Evolutionary conservation across 2,888 invertebrate genomes (phyloP), one percentile per base, ranked within the genome.

Genomic region (Nemurella pictetii): DNA sequence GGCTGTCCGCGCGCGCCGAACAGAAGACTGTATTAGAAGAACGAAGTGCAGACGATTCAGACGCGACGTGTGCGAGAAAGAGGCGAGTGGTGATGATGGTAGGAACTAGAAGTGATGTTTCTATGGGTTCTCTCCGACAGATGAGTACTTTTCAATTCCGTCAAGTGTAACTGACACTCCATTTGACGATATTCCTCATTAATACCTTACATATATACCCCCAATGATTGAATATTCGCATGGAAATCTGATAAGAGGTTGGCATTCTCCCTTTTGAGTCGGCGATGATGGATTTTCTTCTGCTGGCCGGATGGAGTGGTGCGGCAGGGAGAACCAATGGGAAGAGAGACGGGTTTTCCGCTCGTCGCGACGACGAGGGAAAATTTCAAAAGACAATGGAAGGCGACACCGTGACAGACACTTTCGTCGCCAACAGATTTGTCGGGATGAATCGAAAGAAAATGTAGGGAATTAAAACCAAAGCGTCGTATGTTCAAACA

Each of bases 151-250:
- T 85, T 83, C 85, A 84, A 84, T 85, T 35, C 82, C 84, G 85
- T 85, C 86, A 86, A 86, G 85, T 86, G 86, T 85, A 85, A 85
- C 86, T 86, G 86, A 86, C 86, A 86, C 86, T 85, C 86, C 86
- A 86, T 86, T 86, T 86, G 85, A 85, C 83, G 86, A 86, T 86
- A 85, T 86, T 85, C 85, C 85, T 86, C 86, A 85, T 86, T 86
- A 86, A 86, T 86, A 55, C 55, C 55, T 55, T 55, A 82, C 20
- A 81, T 75, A 75, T n/a, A n/a, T n/a, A n/a, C n/a, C 26, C 84
- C 85, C 85, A 85, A 85, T 86, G 86, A 86, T 86, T 86, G 86
- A 86, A 86, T 86, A 86, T 86, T 86, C 85, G 85, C 84, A 55
- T 29, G 82, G 85, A 83, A 85, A 86, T 86, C 86, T 85, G 86